These are phyloP conservation scores for Ephialtes manifestator DNA, from an alignment of 2,888 invertebrate species.

Conservation along the genomic window DNA sequence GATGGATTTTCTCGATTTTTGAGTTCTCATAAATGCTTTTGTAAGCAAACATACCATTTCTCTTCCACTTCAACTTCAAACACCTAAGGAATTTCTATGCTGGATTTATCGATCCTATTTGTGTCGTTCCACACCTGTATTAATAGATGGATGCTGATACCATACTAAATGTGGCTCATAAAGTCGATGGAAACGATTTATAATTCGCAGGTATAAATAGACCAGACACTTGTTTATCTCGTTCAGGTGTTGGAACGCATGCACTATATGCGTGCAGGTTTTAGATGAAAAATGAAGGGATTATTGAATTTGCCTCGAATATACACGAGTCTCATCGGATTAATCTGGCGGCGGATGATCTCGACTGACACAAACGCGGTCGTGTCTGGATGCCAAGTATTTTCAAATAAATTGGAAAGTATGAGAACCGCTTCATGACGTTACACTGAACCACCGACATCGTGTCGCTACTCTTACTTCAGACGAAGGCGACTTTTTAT, in stretches of 20 bases:
- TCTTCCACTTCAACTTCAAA: neutral
- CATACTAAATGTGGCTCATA: neutral
- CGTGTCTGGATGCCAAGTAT: too few relatives aligned
- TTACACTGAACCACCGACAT: too few relatives aligned
- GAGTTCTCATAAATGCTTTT: neutral
- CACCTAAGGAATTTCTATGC: neutral
- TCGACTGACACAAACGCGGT: too few relatives aligned
- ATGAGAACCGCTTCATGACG: too few relatives aligned
- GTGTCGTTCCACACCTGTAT: neutral
- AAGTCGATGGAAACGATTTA: neutral
- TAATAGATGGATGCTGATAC: neutral
- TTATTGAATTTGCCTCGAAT: neutral
- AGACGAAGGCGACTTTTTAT: too few relatives aligned
- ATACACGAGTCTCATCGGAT: too few relatives aligned
- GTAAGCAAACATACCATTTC: neutral
- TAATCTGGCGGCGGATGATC: too few relatives aligned
- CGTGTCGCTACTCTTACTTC: too few relatives aligned
- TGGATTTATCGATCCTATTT: neutral
- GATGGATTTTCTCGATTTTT: neutral
- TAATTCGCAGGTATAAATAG: conserved; percentile 9
- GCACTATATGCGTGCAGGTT: neutral
- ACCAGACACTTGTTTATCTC: conserved; percentile 6
- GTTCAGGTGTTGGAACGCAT: neutral
- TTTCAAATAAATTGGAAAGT: too few relatives aligned
- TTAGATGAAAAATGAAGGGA: neutral